Evolutionary conservation across 2,113 vertebrate genomes (phyloP), one percentile per base, ranked within the genome.

Genomic region (Leiothrix lutea): DNA sequence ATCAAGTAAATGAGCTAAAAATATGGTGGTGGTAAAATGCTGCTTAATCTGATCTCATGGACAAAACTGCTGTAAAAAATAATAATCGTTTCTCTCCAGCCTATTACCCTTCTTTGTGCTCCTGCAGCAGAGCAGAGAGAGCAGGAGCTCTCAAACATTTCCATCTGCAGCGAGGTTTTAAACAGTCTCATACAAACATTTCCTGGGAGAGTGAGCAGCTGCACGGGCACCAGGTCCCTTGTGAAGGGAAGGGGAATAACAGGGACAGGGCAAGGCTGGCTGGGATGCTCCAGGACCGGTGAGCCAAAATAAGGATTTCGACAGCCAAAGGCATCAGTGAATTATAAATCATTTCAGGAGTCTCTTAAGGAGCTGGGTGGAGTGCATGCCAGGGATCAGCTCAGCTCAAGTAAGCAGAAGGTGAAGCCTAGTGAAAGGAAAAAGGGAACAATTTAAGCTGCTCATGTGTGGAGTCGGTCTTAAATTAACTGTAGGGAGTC

Each of bases 1-100:
- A 80, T 88, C 62, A 82, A 83, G 88, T 16, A 82, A 86, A 86
- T 38, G 53, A 93, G 33, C 36, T 72, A 69, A 92, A 94, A 92
- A 26, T 40, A 54, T 2, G 7, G 25, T 29, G 29, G 31, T 45
- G 88, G 82, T 70, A 70, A 92, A 90, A 80, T 3, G 21, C n/a
- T 83, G 45, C 35, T 80, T 86, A 70, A 62, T 73, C 80, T 88
- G 80, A 73, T 83, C 42, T 80, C 33, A 14, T 5, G 75, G 85
- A 92, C 71, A 69, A 36, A 86, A 51, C 31, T 29, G 4, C n/a
- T 65, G 48, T 61, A 56, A 69, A 65, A 92, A 50, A 54, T 38
- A 53, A 19, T 11, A 33, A 50, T 47, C 0, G 8, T 61, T 80
- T 61, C 40, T 86, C 79, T 88, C 62, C 81, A 77, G 74, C 25